Percentiles rank a stretch among this genome's conserved stretches.
phyloP scores from a whole-genome alignment of 2,888 invertebrate species.

The Ochlodes sylvanus region DNA sequence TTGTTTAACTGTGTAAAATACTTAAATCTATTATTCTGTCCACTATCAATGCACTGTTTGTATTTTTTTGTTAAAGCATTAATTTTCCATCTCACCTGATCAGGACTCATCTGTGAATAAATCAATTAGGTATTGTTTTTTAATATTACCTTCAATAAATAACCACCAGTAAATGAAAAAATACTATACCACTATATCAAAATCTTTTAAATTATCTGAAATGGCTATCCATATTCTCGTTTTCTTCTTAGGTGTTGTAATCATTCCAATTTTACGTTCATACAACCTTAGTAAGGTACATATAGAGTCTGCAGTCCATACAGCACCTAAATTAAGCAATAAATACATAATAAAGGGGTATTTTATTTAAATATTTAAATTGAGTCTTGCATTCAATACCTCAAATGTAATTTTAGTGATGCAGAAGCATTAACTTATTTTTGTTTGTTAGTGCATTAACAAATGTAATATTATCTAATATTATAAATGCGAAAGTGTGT shows the following conservation, averaged over 20 bases:
- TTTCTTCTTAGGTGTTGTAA: constrained; percentile 66
- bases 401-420: too few species aligned
- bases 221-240: constrained; percentile 64
- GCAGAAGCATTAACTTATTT: too few species aligned
- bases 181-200: constrained; percentile 57
- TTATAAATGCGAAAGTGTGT: too few species aligned
- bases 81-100: constrained; percentile 67
- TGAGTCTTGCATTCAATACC: too few species aligned
- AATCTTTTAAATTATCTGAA: constrained; percentile 57
- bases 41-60: constrained; percentile 58
- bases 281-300: constrained; percentile 58
- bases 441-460: too few species aligned
- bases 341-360: neutral
- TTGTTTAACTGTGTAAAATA: constrained; percentile 61
- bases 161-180: too few species aligned
- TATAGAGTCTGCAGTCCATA: constrained; percentile 60
- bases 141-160: too few species aligned
- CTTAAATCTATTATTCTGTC: constrained; percentile 57
- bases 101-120: constrained; percentile 56
- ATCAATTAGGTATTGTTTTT: neutral
- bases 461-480: too few species aligned
- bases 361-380: too few species aligned
- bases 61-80: constrained; percentile 65
- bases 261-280: constrained; percentile 60
- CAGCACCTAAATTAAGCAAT: constrained; percentile 52